Conservation (phyloP, 2,888 invertebrate genomes). For the Corythucha ciliata region DNA sequence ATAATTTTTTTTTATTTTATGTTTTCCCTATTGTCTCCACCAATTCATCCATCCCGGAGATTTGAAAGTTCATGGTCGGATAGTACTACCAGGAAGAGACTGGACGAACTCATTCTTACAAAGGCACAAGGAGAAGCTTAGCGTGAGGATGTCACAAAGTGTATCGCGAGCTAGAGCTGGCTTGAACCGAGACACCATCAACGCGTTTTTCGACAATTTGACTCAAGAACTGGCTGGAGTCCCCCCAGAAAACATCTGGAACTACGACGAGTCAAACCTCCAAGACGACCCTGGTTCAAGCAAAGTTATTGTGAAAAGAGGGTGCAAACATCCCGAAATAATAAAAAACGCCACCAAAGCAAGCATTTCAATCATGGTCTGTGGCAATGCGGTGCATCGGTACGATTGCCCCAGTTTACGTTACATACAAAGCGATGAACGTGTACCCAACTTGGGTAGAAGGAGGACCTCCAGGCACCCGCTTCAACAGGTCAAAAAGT, state of each 20-base stretch:
- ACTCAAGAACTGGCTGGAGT: conserved; percentile 27
- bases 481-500: conserved; percentile 39
- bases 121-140: conserved; percentile 23
- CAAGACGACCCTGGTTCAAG: conserved; percentile 36
- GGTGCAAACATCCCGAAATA: conserved; percentile 38
- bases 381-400: conserved; percentile 39
- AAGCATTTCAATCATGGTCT: conserved; percentile 38
- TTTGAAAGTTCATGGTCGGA: no score
- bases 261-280: conserved; percentile 38
- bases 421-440: conserved; percentile 38
- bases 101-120: conserved; percentile 32
- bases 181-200: conserved; percentile 28
- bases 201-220: conserved; percentile 32
- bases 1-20: no score
- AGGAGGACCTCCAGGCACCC: conserved; percentile 38
- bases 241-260: conserved; percentile 35
- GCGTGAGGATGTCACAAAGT: conserved; percentile 28
- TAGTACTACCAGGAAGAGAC: conserved; percentile 35
- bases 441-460: conserved; percentile 39
- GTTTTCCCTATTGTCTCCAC: no score
- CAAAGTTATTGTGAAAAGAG: conserved; percentile 35
- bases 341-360: conserved; percentile 38
- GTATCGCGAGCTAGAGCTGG: conserved; percentile 31
- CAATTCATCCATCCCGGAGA: no score
- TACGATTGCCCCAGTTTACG: conserved; percentile 37